Percentiles rank a stretch among this genome's conserved stretches.
These are phyloP conservation scores for Cataglyphis hispanica DNA, from an alignment of 1,140 invertebrate species.

Conservation along the genomic window DNA sequence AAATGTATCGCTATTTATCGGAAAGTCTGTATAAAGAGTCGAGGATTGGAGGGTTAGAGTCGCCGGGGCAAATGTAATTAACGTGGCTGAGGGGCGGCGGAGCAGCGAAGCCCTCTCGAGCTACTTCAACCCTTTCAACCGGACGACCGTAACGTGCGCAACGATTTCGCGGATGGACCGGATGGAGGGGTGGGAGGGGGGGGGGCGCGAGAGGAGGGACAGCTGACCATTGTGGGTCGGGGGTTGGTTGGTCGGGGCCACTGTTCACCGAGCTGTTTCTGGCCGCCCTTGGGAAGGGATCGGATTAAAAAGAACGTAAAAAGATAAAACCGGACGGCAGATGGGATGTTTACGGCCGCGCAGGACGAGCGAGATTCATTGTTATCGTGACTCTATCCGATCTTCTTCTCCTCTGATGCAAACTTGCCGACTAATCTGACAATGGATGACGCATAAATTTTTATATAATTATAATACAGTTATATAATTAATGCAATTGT, in stretches of 20 bases:
- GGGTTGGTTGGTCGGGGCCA: constrained; percentile 34
- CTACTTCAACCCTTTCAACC: constrained; percentile 67
- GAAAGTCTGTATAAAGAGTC: constrained; percentile 37
- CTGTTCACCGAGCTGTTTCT: constrained; percentile 62
- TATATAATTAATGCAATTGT: neutral
- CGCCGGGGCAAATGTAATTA: constrained; percentile 66
- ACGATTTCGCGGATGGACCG: constrained; percentile 68
- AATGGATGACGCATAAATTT: neutral
- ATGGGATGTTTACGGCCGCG: constrained; percentile 75
- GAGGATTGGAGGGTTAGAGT: constrained; percentile 20
- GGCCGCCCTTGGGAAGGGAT: constrained; percentile 73
- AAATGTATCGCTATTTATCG: constrained; percentile 38
- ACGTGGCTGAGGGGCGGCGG: constrained; percentile 19
- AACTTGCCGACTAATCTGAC: constrained; percentile 33
- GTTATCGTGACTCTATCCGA: constrained; percentile 61
- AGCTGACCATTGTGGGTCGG: constrained; percentile 80
- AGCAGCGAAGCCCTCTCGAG: constrained; percentile 20
- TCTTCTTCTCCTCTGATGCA: constrained; percentile 38
- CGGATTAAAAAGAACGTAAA: constrained; percentile 81
- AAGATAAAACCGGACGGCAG: constrained; percentile 84
- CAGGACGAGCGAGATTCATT: constrained; percentile 65
- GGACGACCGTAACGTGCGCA: constrained; percentile 63
- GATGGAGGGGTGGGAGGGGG: no score
- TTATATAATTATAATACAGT: neutral
- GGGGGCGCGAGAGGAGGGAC: constrained; percentile 70